A percentile compares a stretch with the other conserved stretches of the same genome.
phyloP scores from a whole-genome alignment of 2,888 invertebrate genomes.

The Chrysodeixis includens region DNA sequence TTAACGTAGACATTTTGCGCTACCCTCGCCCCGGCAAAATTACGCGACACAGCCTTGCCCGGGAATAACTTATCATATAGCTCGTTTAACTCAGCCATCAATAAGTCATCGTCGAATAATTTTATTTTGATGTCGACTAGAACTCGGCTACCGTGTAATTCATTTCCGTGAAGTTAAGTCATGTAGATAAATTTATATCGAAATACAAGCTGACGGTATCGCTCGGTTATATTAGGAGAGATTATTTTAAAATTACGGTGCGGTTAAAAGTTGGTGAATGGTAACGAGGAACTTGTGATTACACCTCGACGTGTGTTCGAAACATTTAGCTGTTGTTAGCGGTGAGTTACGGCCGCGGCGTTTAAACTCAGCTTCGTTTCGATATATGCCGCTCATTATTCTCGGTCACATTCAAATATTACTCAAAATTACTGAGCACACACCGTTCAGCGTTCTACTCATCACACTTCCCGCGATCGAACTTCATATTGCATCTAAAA shows the following conservation, averaged over 20 bases:
- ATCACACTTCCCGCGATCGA: constrained; percentile 23
- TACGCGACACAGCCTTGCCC: constrained; percentile 66
- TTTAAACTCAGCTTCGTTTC: constrained; percentile 6
- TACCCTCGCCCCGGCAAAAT: constrained; percentile 64
- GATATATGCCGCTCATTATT: constrained; percentile 24
- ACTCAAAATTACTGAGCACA: not conserved
- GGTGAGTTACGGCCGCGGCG: constrained; percentile 4
- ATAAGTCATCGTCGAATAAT: constrained; percentile 71
- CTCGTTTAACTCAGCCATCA: constrained; percentile 73
- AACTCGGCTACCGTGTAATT: constrained; percentile 61
- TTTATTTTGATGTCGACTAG: constrained; percentile 69
- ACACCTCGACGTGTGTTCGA: not conserved
- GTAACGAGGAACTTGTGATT: constrained; percentile 18
- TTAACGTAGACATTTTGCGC: constrained; percentile 70
- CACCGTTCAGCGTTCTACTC: constrained; percentile 10
- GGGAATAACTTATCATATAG: constrained; percentile 73
- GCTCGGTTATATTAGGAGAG: constrained; percentile 24
- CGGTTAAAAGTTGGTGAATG: constrained; percentile 16
- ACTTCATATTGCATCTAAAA: constrained; percentile 30
- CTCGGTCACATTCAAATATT: constrained; percentile 14
- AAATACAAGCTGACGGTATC: constrained; percentile 42
- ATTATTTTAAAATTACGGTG: constrained; percentile 42
- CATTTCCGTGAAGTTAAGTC: constrained; percentile 59
- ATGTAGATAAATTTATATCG: constrained; percentile 55
- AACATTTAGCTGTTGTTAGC: constrained; percentile 4